A percentile compares a stretch with the other conserved stretches of the same genome.
Evolutionary conservation across 2,888 invertebrate genomes (phyloP).

Genomic region (Frankliniella intonsa): DNA sequence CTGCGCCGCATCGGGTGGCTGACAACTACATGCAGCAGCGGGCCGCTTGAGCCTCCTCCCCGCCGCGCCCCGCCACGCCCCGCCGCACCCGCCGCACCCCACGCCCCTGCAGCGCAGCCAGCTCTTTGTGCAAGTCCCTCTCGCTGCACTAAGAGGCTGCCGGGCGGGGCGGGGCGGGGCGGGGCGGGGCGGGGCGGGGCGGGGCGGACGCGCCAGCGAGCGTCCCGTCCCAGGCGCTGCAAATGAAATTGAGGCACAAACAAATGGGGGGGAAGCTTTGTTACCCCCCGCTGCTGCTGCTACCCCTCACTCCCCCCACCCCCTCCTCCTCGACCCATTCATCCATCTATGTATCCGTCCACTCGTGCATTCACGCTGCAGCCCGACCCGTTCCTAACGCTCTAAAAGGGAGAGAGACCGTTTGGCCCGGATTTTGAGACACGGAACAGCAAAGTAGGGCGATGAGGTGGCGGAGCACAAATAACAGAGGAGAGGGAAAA

Average conservation of each 20-base stretch:
- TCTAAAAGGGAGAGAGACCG: not conserved
- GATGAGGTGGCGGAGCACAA: not conserved
- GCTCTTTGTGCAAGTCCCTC: no score
- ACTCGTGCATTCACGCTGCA: no score
- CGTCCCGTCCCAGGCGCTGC: not conserved
- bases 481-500: not conserved
- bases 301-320: no score
- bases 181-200: not conserved
- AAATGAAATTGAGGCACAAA: constrained; percentile 8
- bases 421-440: not conserved
- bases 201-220: not conserved
- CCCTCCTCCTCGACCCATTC: no score
- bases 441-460: not conserved
- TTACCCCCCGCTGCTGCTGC: not conserved
- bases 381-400: no score
- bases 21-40: no score
- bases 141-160: not conserved
- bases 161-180: not conserved
- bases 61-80: no score
- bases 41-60: no score
- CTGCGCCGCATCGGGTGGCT: no score
- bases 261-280: not conserved
- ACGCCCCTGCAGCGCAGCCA: no score
- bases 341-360: no score
- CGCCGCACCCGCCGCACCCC: no score